Conservation (phyloP, 2,888 invertebrate genomes). For the Steinernema hermaphroditum region DNA sequence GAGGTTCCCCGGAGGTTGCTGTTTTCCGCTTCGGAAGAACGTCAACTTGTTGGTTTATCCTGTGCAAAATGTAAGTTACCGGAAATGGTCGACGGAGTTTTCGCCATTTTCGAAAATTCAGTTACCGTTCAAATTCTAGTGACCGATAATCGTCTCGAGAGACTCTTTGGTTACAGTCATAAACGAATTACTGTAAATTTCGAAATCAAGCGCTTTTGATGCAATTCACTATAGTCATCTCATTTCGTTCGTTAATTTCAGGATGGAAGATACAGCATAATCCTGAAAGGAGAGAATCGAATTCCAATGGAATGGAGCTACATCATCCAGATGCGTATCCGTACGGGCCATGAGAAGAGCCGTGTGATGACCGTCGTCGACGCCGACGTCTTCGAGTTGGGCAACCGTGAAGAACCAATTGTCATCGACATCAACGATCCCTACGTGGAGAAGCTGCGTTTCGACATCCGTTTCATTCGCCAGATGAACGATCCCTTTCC, state of each 20-base stretch:
- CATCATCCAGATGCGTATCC: conserved; percentile 39
- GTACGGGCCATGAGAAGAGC: conserved; percentile 24
- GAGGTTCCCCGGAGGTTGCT: conserved; percentile 17
- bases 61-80: conserved; percentile 2
- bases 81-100: too few relatives aligned
- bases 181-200: too few relatives aligned
- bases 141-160: too few relatives aligned
- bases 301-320: conserved; percentile 38
- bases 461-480: conserved; percentile 39
- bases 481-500: conserved; percentile 48
- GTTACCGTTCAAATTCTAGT: too few relatives aligned
- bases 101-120: neutral
- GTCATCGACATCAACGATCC: conserved; percentile 34
- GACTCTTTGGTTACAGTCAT: too few relatives aligned
- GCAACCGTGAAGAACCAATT: conserved; percentile 33
- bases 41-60: conserved; percentile 18
- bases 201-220: too few relatives aligned
- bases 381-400: conserved; percentile 40
- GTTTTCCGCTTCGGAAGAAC: neutral
- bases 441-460: conserved; percentile 31
- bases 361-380: conserved; percentile 33
- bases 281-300: conserved; percentile 33
- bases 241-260: neutral
- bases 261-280: conserved; percentile 23
- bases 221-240: too few relatives aligned